Percentiles rank a stretch among this genome's conserved stretches.
These are phyloP conservation scores for Siniperca scherzeri DNA, from an alignment of 2,797 vertebrate genomes.

Conservation along the genomic window DNA sequence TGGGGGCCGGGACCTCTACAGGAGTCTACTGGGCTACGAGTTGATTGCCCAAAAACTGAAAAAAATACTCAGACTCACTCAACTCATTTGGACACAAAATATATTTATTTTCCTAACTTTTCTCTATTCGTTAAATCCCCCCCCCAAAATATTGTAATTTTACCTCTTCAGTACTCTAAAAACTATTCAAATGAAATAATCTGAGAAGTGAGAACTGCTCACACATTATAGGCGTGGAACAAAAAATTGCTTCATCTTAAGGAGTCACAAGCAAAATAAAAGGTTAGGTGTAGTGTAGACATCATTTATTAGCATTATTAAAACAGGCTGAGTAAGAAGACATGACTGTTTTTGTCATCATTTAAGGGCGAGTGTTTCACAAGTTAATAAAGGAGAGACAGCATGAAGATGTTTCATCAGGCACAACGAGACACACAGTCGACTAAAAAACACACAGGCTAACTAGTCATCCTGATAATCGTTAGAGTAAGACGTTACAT, in stretches of 20 bases:
- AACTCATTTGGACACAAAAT: conserved; percentile 11
- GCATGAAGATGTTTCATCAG: conserved; percentile 34
- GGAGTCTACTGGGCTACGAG: neutral
- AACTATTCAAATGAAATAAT: conserved; percentile 2
- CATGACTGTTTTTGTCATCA: neutral
- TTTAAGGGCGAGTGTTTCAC: conserved; percentile 34
- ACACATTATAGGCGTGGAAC: neutral
- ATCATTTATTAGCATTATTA: conserved; percentile 59
- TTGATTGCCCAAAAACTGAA: neutral
- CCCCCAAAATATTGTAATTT: neutral
- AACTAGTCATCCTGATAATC: conserved; percentile 18
- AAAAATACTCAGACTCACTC: neutral
- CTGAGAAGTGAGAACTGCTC: neutral
- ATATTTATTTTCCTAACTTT: conserved; percentile 19
- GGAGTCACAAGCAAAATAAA: conserved; percentile 9
- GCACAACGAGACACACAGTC: conserved; percentile 31
- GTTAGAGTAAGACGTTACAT: conserved; percentile 28
- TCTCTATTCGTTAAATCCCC: neutral
- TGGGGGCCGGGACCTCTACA: neutral
- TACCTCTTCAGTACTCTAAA: neutral
- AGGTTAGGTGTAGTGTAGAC: conserved; percentile 2
- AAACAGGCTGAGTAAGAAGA: conserved; percentile 32
- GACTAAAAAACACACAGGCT: conserved; percentile 12
- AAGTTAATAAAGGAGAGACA: conserved; percentile 33
- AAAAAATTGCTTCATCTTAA: neutral